Conservation (phyloP, 2,797 vertebrate species). For the Catharus ustulatus region DNA sequence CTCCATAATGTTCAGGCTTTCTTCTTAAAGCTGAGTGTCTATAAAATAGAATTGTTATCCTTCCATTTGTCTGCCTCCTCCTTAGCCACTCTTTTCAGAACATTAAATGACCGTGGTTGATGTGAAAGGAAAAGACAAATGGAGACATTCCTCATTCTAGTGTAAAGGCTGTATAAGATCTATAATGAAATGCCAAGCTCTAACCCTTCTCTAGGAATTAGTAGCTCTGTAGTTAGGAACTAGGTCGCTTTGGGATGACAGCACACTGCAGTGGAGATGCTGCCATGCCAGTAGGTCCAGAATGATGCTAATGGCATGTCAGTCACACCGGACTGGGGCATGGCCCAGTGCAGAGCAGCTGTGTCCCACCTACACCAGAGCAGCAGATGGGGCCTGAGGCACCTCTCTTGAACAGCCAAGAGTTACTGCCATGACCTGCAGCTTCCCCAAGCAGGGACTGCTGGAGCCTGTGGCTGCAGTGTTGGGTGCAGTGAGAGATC, state of each 20-base stretch:
- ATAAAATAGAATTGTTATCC: neutral
- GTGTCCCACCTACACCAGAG: neutral
- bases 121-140: neutral
- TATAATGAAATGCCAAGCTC: neutral
- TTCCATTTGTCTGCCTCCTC: neutral
- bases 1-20: neutral
- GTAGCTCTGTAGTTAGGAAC: neutral
- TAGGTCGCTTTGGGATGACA: neutral
- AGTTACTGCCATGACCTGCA: neutral
- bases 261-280: neutral
- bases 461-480: neutral
- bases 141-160: neutral
- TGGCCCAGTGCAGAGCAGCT: neutral
- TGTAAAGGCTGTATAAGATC: neutral
- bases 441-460: neutral
- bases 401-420: neutral
- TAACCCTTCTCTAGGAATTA: neutral
- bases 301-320: fast-evolving
- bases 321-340: neutral
- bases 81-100: neutral
- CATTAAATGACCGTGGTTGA: neutral
- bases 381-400: neutral
- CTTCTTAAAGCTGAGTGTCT: neutral
- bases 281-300: neutral
- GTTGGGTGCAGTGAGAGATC: neutral